Percentiles rank a stretch among this genome's conserved stretches.
phyloP scores from a whole-genome alignment of 2,888 invertebrate species.

The Atherix ibis region DNA sequence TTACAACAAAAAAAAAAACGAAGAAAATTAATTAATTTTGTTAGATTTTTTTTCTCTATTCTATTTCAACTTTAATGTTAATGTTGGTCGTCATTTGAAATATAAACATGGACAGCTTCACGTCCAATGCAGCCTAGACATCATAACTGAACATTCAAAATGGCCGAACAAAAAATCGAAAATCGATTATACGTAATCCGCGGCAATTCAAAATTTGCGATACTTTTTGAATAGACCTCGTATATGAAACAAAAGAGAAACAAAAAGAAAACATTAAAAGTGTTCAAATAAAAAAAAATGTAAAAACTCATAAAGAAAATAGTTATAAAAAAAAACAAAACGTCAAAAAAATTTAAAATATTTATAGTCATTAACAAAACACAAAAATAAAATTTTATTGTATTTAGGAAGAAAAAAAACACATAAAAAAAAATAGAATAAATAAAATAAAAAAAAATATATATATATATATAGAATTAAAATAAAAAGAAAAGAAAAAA shows the following conservation, averaged over 20 bases:
- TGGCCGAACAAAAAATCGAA: too few species aligned
- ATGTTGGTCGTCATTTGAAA: background rate
- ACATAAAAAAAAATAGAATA: conserved; percentile 1
- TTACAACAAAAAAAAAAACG: too few species aligned
- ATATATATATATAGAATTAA: conserved; percentile 3
- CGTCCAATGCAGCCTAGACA: conserved; percentile 30
- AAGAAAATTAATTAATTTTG: too few species aligned
- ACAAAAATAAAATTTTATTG: background rate
- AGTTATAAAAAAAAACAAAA: conserved; percentile 1
- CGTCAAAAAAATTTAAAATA: too few species aligned
- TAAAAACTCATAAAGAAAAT: background rate
- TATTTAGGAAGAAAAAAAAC: background rate
- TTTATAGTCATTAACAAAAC: background rate
- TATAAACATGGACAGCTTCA: conserved; percentile 18
- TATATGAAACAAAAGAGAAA: conserved; percentile 19
- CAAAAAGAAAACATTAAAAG: conserved; percentile 3
- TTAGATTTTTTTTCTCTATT: too few species aligned
- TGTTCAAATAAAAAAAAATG: conserved; percentile 1
- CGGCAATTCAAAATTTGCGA: too few species aligned
- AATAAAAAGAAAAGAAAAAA: conserved; percentile 16
- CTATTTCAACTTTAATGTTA: too few species aligned
- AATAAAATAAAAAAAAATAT: background rate
- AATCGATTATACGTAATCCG: too few species aligned
- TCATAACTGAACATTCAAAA: conserved; percentile 32
- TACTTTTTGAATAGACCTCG: too few species aligned